Conservation (phyloP, 1,140 invertebrate genomes). For the Sitobion miscanthi region DNA sequence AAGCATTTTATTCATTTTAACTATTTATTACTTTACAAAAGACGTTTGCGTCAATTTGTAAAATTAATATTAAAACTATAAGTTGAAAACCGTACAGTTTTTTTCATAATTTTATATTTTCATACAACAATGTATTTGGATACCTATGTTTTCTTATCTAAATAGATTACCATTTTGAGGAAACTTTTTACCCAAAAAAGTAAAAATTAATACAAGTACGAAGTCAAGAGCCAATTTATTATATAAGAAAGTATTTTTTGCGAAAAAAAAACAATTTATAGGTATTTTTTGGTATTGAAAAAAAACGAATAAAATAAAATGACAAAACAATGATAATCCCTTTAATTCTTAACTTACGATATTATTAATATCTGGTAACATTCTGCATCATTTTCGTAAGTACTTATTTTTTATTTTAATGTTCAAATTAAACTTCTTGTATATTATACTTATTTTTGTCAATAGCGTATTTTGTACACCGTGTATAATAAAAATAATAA, state of each 20-base stretch:
- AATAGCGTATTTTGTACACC: too few relatives aligned
- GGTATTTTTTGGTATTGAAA: background rate
- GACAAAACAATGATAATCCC: background rate
- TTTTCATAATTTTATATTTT: background rate
- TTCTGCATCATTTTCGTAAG: background rate
- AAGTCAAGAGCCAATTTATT: background rate
- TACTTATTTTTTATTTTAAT: too few relatives aligned
- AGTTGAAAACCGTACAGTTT: background rate
- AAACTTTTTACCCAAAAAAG: background rate
- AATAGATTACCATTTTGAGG: background rate
- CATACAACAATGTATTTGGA: background rate
- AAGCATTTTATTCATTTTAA: background rate
- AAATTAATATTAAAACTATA: background rate
- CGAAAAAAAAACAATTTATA: background rate
- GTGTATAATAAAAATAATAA: too few relatives aligned
- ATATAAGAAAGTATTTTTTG: background rate
- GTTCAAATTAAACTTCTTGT: too few relatives aligned
- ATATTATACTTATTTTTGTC: too few relatives aligned
- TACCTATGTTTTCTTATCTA: background rate
- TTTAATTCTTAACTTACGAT: background rate
- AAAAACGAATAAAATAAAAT: background rate
- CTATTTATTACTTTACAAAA: background rate
- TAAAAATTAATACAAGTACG: background rate
- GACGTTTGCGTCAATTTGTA: background rate
- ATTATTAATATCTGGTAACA: background rate